A percentile compares a stretch with the other conserved stretches of the same genome.
These are phyloP conservation scores for Ostrea denselamellosa DNA, from an alignment of 1,140 invertebrate species.

Conservation along the genomic window DNA sequence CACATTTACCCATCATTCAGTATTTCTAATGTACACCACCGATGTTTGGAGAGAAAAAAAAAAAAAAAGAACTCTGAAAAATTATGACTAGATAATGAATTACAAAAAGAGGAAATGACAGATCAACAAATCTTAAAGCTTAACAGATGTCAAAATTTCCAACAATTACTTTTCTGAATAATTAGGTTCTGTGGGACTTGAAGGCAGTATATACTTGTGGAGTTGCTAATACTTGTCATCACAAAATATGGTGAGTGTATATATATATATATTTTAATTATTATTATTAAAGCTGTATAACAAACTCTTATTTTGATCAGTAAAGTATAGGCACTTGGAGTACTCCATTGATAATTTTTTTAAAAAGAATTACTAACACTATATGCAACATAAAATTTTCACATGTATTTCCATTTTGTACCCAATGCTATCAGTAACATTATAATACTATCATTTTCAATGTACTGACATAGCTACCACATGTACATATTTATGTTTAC, in stretches of 20 bases:
- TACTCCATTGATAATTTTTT: not conserved
- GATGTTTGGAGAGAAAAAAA: no score
- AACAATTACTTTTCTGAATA: not conserved
- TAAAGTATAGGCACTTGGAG: not conserved
- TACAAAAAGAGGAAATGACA: not conserved
- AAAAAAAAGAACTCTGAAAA: conserved; percentile 18
- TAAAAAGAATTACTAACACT: not conserved
- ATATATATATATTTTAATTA: no score
- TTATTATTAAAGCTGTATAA: not conserved
- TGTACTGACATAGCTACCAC: not conserved
- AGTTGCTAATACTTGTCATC: not conserved
- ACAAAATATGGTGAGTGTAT: not conserved
- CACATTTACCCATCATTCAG: not conserved
- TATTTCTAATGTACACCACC: not conserved
- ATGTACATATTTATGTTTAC: no score
- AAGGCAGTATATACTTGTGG: not conserved
- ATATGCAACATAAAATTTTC: not conserved
- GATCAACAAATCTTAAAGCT: not conserved
- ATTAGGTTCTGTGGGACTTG: not conserved
- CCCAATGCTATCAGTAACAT: not conserved
- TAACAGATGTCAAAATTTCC: not conserved
- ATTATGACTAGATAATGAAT: conserved; percentile 35
- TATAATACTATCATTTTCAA: not conserved
- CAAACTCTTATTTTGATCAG: not conserved
- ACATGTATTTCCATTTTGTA: not conserved